Evolutionary conservation across 1,140 invertebrate genomes (phyloP).

Genomic region (Habropoda laboriosa): DNA sequence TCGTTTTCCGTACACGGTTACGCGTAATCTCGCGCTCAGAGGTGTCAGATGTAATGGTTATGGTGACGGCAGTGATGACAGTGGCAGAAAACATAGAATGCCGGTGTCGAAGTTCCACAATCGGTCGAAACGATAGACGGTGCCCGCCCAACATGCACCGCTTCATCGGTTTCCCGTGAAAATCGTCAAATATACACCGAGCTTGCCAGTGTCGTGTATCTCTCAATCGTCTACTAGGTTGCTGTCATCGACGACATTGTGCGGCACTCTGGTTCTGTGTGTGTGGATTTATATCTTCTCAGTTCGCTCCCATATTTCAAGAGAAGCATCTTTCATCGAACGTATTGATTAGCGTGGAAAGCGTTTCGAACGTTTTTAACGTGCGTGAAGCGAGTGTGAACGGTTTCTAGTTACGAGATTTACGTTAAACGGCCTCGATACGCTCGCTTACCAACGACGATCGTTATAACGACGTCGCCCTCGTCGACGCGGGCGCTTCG

Average conservation of each 20-base stretch:
- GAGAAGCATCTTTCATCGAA: conserved; percentile 14
- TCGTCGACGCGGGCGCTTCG: conserved; percentile 52
- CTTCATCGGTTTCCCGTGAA: conserved; percentile 32
- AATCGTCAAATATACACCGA: neutral
- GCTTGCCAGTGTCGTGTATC: neutral
- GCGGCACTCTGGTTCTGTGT: neutral
- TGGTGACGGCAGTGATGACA: conserved; percentile 40
- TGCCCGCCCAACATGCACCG: conserved; percentile 44
- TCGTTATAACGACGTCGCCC: conserved; percentile 58
- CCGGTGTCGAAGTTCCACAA: conserved; percentile 23
- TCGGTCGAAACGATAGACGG: conserved; percentile 31
- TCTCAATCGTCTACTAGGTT: neutral
- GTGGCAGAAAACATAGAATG: conserved; percentile 19
- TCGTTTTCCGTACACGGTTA: conserved; percentile 4
- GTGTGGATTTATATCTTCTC: neutral
- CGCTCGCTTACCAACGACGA: conserved; percentile 31
- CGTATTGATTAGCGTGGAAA: conserved; percentile 22
- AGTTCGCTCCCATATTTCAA: neutral
- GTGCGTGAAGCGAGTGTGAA: neutral
- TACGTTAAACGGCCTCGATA: conserved; percentile 45
- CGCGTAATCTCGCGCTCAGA: conserved; percentile 2
- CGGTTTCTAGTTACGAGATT: neutral
- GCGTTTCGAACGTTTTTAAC: conserved; percentile 13
- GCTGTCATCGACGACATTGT: conserved; percentile 32
- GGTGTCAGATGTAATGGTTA: conserved; percentile 27